These are phyloP conservation scores for Urechis unicinctus DNA, from an alignment of 2,888 invertebrate species.

Conservation along the genomic window DNA sequence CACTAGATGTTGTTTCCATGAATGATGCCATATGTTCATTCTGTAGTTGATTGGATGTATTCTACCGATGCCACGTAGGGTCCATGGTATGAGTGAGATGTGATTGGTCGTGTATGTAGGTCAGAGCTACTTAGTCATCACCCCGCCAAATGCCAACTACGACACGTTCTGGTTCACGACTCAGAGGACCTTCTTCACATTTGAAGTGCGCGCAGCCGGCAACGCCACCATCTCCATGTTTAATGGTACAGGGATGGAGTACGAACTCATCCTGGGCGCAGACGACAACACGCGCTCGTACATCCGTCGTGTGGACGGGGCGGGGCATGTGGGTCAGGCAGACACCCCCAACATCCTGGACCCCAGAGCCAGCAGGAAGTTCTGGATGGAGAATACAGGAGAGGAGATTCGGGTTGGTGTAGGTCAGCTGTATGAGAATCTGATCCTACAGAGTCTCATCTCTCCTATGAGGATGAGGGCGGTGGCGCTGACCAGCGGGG, in stretches of 20 bases:
- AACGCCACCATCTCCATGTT: slow-evolving; percentile 1
- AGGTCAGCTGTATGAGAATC: neutral
- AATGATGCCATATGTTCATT: too few relatives aligned
- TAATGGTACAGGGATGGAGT: neutral
- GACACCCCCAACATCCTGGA: slow-evolving; percentile 1
- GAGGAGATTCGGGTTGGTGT: slow-evolving; percentile 1
- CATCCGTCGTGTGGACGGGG: neutral
- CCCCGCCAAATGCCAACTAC: neutral
- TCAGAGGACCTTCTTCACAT: neutral
- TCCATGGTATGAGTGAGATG: neutral
- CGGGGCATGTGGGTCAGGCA: neutral
- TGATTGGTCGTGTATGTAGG: neutral
- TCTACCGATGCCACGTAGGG: too few relatives aligned
- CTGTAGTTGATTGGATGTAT: too few relatives aligned
- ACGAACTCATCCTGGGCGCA: slow-evolving; percentile 2
- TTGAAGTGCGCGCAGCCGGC: slow-evolving; percentile 1
- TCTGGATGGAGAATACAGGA: slow-evolving; percentile 3
- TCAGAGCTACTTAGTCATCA: slow-evolving; percentile 2
- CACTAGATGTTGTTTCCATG: too few relatives aligned
- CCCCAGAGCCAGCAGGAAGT: neutral
- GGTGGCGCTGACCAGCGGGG: neutral
- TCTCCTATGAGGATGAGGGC: neutral
- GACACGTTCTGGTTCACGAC: slow-evolving; percentile 1
- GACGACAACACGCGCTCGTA: slow-evolving; percentile 1
- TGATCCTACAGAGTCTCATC: neutral